These are phyloP conservation scores for Lithobius niger DNA, from an alignment of 1,140 invertebrate species.

Conservation along the genomic window DNA sequence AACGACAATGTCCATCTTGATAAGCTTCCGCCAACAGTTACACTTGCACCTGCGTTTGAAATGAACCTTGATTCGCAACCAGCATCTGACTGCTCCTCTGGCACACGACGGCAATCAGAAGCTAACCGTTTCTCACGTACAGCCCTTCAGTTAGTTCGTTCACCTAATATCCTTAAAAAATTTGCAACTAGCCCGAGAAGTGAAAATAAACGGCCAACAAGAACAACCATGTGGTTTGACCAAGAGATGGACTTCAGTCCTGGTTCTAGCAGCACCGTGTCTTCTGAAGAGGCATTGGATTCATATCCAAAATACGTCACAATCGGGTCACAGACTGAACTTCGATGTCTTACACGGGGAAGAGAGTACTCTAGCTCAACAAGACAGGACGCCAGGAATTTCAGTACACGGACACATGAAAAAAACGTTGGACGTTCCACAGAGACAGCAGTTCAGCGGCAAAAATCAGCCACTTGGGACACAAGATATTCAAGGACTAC, in stretches of 20 bases:
- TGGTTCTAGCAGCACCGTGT: not conserved
- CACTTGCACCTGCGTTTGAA: slow-evolving; percentile 6
- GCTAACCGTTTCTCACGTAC: too few species aligned
- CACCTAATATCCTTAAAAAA: slow-evolving; percentile 18
- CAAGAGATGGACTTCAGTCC: not conserved
- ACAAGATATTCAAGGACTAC: not conserved
- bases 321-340: too few species aligned
- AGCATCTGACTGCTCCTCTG: slow-evolving; percentile 5
- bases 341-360: too few species aligned
- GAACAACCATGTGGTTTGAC: not conserved
- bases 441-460: too few species aligned
- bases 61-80: slow-evolving; percentile 17
- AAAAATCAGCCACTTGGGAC: not conserved
- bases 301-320: too few species aligned
- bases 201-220: slow-evolving; percentile 11
- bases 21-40: slow-evolving; percentile 1
- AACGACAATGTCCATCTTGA: slow-evolving; percentile 13
- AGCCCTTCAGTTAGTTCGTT: slow-evolving; percentile 14
- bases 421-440: too few species aligned
- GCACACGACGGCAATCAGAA: not conserved
- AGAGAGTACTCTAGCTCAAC: too few species aligned
- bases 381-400: too few species aligned
- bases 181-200: slow-evolving; percentile 13
- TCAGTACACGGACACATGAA: too few species aligned
- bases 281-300: not conserved